Base-by-base conservation (phyloP, 2,888 invertebrate genomes). In the Cyclophora albipunctata region DNA sequence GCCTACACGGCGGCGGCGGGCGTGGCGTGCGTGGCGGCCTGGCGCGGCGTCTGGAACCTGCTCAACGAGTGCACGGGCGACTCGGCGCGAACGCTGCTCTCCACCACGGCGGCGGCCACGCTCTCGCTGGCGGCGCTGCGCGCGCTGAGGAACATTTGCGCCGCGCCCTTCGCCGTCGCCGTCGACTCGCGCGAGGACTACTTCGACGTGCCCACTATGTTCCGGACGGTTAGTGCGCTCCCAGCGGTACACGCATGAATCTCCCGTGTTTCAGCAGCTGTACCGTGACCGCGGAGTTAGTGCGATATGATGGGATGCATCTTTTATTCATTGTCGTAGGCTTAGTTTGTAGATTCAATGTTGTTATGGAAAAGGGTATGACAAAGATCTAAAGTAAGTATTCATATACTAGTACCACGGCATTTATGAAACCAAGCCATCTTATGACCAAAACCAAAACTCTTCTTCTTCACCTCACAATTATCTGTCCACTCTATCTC, bases 161-260 rank as follows among this genome's bases (percentile, higher is more conserved):
- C 96, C 34, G 93, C 96, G 3, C 97, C 97, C 0, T 94, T 95
- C 70, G 91, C 93, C 7, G 90, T 96, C 20, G 91, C 91, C 42
- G 91, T 93, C 48, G 97, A 97, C 77, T 86, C 91, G 48, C 93
- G 91, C 49, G 90, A 91, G 48, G 94, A 94, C 62, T 96, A 96
- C 84, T 96, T 96, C 78, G 92, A 93, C 59, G 93, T 96, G 60
- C 92, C 93, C 40, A 96, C 96, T 46, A 94, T 96, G 93, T 96
- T 96, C 77, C 91, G 94, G 75, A 91, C 93, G 91, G 95, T 95
- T 90, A 92, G 94, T 91, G 72, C 34, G 42, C 46, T 49, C 41
- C 49, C 47, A 41, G 34, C 33, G 47, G 7, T 43, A 43, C 33
- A 20, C 34, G 37, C 34, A 40, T 40, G 45, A 46, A 42, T 45